Evolutionary conservation across 1,140 invertebrate genomes (phyloP).

Genomic region (Leptoteleia sp.): DNA sequence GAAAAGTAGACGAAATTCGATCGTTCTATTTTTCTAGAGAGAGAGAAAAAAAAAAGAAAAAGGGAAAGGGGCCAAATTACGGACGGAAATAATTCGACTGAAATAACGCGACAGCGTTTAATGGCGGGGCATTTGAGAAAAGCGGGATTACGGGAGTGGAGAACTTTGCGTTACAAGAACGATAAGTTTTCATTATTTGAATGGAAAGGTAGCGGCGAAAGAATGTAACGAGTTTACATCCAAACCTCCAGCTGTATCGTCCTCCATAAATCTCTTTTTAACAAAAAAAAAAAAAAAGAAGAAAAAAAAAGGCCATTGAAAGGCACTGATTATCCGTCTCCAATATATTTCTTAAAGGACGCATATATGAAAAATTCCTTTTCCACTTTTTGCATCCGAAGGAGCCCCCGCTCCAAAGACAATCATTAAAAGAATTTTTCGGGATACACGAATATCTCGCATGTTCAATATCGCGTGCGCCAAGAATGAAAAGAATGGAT

Average conservation of each 20-base stretch:
- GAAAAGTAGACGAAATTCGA: neutral
- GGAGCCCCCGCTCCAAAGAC: conserved; percentile 32
- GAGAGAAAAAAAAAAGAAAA: too few species aligned
- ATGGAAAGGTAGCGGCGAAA: neutral
- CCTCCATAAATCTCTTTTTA: conserved; percentile 12
- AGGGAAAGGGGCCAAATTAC: neutral
- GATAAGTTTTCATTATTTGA: too few species aligned
- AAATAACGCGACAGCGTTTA: neutral
- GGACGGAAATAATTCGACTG: neutral
- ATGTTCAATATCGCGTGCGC: conserved; percentile 64
- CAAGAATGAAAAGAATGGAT: conserved; percentile 64
- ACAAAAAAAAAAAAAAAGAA: too few species aligned
- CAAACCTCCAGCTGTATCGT: neutral
- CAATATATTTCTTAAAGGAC: conserved; percentile 14
- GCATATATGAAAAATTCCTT: conserved; percentile 35
- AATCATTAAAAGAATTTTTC: conserved; percentile 65
- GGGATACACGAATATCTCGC: conserved; percentile 54
- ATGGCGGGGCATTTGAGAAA: too few species aligned
- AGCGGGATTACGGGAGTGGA: too few species aligned
- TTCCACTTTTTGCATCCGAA: conserved; percentile 10
- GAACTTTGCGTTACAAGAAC: too few species aligned
- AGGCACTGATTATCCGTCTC: conserved; percentile 7
- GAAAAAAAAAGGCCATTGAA: conserved; percentile 5
- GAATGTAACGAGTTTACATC: conserved; percentile 2
- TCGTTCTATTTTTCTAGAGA: neutral